Conservation (phyloP, 2,113 vertebrate genomes). For the Limanda limanda region DNA sequence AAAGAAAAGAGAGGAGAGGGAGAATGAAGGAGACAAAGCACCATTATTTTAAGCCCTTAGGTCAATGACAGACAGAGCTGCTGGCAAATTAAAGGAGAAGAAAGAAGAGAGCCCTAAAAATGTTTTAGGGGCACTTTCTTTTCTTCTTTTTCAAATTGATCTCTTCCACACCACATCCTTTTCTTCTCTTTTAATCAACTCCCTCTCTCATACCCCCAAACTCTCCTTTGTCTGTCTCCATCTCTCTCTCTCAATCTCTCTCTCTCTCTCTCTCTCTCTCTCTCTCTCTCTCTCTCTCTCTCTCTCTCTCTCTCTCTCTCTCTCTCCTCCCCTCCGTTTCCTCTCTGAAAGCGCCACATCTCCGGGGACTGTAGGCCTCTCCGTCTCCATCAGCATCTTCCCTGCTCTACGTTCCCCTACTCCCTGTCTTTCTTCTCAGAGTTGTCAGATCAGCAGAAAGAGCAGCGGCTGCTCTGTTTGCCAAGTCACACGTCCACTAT, state of each 20-base stretch:
- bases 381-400: slow-evolving; percentile 49
- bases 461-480: slow-evolving; percentile 8
- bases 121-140: slow-evolving; percentile 56
- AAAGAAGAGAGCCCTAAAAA: slow-evolving; percentile 57
- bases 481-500: background rate
- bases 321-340: slow-evolving; percentile 50
- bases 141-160: slow-evolving; percentile 45
- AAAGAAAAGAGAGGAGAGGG: slow-evolving; percentile 20
- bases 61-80: slow-evolving; percentile 75
- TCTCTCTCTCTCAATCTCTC: slow-evolving; percentile 40
- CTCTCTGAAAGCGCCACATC: slow-evolving; percentile 46
- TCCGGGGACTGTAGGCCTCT: slow-evolving; percentile 57
- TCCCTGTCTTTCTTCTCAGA: slow-evolving; percentile 40
- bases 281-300: slow-evolving; percentile 21
- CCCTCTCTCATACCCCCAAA: slow-evolving; percentile 43
- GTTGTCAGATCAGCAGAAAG: slow-evolving; percentile 44
- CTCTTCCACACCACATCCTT: slow-evolving; percentile 44
- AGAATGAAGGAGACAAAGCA: slow-evolving; percentile 48
- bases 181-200: slow-evolving; percentile 66
- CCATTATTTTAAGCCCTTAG: slow-evolving; percentile 76
- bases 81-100: slow-evolving; percentile 72
- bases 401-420: background rate
- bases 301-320: slow-evolving; percentile 47
- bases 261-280: slow-evolving; percentile 40
- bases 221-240: slow-evolving; percentile 43